Base-by-base conservation (phyloP, 2,797 vertebrate genomes). In the Schizopygopsis pylzovi region DNA sequence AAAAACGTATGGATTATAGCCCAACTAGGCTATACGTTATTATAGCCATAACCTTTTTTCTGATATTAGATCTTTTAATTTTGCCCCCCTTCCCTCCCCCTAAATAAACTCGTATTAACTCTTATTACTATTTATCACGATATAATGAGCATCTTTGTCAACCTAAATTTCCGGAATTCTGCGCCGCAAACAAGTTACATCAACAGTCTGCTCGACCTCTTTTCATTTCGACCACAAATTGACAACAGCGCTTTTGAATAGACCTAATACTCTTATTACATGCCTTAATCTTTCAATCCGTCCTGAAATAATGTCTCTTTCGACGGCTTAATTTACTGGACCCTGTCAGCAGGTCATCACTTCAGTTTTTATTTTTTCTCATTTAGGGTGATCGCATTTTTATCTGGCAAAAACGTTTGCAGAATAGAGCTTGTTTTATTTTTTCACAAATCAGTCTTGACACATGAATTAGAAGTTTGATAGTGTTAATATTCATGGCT, bases 241-340 rank as follows among this genome's bases (percentile, higher is more conserved):
- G 91, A 91, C 94, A 94, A 92, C 90, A 92, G 93, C 92, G 79
- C 90, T 90, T 94, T 88, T 86, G 88, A 93, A 91, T 86, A 88
- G 90, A 90, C 91, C 90, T 95, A 96, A 96, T 91, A 81, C 95
- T 95, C 93, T 96, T 96, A 96, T 96, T 96, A 96, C 95, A 95
- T 93, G 91, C 90, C 45, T 90, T 97, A 97, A 97, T 97, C 96
- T 95, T 85, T 83, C 92, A 95, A 96, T 95, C 95, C 93, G 89
- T 96, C 93, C 95, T 93, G 93, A 95, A 96, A 96, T 95, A 93
- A 95, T 94, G 93, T 95, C 97, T 95, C 92, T 95, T 95, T 95
- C 94, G 81, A 79, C 89, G 91, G 92, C 88, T 95, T 96, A 94
- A 95, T 96, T 96, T 95, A 87, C 90, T 75, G 80, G 87, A 83